These are phyloP conservation scores for Eueremaeus valkanovi DNA, from an alignment of 2,888 invertebrate genomes.

Conservation along the genomic window DNA sequence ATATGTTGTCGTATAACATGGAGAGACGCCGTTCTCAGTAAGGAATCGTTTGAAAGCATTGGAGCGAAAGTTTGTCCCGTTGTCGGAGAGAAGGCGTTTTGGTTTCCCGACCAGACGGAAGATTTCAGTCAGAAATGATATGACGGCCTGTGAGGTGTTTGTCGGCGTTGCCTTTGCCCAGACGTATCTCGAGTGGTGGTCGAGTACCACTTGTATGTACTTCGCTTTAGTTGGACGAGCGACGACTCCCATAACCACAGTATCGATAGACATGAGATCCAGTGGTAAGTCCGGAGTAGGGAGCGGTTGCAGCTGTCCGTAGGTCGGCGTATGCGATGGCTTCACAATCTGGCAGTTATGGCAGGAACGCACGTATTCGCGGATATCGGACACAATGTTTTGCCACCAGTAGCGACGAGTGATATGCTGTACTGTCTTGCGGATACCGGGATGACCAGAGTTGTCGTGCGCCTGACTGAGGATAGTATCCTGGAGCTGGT, in stretches of 20 bases:
- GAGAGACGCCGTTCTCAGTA: too few relatives aligned
- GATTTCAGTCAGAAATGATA: background rate
- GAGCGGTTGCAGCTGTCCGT: constrained; percentile 1
- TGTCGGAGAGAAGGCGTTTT: background rate
- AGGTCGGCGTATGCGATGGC: background rate
- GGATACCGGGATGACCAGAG: background rate
- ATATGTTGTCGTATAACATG: too few relatives aligned
- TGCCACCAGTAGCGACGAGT: background rate
- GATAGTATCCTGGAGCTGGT: background rate
- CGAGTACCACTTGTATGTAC: background rate
- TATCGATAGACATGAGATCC: constrained; percentile 1
- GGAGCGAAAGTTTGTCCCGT: background rate
- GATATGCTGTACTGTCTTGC: background rate
- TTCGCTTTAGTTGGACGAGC: background rate
- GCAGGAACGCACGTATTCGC: background rate
- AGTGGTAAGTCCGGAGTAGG: background rate
- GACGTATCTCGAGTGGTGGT: background rate
- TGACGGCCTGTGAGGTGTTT: background rate
- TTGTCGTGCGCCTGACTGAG: too few relatives aligned
- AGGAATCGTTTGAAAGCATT: too few relatives aligned
- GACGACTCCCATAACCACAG: background rate
- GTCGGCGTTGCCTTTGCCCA: constrained; percentile 1
- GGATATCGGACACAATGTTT: background rate
- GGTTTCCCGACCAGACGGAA: background rate
- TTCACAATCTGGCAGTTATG: background rate